Evolutionary conservation across 2,113 vertebrate genomes (phyloP), one percentile per base, ranked within the genome.

Genomic region (Trichechus manatus): DNA sequence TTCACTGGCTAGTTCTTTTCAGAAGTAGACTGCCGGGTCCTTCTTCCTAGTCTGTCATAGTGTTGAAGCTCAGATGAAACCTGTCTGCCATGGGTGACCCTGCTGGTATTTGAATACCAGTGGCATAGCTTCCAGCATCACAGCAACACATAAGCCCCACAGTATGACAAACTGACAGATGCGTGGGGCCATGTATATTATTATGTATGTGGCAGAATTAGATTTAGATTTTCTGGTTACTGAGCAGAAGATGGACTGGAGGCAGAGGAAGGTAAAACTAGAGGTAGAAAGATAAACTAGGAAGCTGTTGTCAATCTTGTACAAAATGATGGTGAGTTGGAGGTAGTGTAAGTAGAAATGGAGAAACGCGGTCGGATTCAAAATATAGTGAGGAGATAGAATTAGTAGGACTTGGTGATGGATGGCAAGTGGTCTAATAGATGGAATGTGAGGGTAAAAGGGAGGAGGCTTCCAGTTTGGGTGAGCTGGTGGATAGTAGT

Each of bases 361-460:
- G n/a, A 86, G 87, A 59, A 80, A 70, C 1, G 3, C 1, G 33
- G 50, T 79, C 74, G 72, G 74, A 70, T 63, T 70, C 53, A 78
- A 95, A 95, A 80, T n/a, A 17, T 15, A 72, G 63, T 86, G 33
- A 72, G 33, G 53, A 84, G 81, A 53, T 80, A 56, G 42, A 90
- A 90, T 23, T 91, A 56, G 53, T 64, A 74, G 74, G 27, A n/a
- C 53, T 9, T 74, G 42, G 42, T 63, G 50, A 86, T 42, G 36
- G 22, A 75, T n/a, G 56, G 29, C 42, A 61, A 77, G 36, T 66
- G 44, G 74, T 42, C 6, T 66, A 56, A 77, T 89, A 64, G 11
- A 84, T 27, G 31, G 8, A 1, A 27, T 74, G n/a, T 63, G 47
- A 70, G 27, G 22, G 14, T n/a, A 87, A 80, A 80, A 75, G 81